Evolutionary conservation across 2,113 vertebrate genomes (phyloP).

Genomic region (Amia ocellicauda): DNA sequence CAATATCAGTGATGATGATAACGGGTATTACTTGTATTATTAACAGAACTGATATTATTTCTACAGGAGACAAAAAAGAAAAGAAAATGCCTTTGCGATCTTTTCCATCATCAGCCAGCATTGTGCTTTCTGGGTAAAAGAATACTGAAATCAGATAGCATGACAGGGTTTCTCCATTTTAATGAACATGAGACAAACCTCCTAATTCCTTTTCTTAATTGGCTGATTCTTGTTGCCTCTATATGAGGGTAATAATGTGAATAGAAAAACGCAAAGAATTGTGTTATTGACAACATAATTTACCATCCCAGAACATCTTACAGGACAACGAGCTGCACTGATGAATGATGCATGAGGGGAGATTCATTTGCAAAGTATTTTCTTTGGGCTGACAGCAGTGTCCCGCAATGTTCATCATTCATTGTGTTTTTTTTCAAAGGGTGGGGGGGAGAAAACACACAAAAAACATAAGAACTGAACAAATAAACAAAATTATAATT

Average conservation of each 20-base stretch:
- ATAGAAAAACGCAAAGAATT: slow-evolving; percentile 20
- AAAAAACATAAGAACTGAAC: not conserved
- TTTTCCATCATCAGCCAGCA: too few species aligned
- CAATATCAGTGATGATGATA: too few species aligned
- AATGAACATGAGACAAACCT: slow-evolving; percentile 24
- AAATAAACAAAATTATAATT: not conserved
- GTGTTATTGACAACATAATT: slow-evolving; percentile 41
- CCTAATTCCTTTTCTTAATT: slow-evolving; percentile 29
- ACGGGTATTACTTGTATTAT: too few species aligned
- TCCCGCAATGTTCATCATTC: not conserved
- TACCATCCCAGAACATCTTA: slow-evolving; percentile 26
- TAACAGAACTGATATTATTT: too few species aligned
- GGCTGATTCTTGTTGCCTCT: slow-evolving; percentile 12
- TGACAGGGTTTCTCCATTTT: slow-evolving; percentile 15
- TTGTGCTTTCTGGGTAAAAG: too few species aligned
- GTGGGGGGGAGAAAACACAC: too few species aligned
- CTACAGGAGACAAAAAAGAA: too few species aligned
- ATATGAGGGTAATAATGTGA: slow-evolving; percentile 13
- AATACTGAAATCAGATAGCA: too few species aligned
- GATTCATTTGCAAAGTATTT: not conserved
- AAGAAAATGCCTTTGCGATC: too few species aligned
- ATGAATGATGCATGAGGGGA: not conserved
- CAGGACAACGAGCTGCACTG: not conserved
- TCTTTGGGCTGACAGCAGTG: not conserved
- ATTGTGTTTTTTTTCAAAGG: not conserved